Conservation (phyloP, 2,113 vertebrate genomes). For the Sander lucioperca region DNA sequence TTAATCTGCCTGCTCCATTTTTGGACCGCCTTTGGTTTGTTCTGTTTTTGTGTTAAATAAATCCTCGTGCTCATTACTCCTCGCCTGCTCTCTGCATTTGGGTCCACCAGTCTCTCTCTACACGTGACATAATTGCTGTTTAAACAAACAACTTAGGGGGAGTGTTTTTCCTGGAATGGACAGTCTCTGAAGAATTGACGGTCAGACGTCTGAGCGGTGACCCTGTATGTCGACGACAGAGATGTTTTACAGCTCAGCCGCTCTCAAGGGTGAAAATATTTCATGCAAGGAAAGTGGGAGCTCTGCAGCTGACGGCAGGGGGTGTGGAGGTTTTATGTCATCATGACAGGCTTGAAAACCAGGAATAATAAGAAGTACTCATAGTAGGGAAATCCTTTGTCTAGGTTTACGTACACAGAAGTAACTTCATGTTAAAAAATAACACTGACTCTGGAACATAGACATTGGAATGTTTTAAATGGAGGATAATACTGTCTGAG, state of each 20-base stretch:
- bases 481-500: neutral
- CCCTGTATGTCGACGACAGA: slow-evolving; percentile 28
- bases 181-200: slow-evolving; percentile 36
- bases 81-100: too few relatives aligned
- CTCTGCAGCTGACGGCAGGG: slow-evolving; percentile 11
- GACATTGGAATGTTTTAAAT: neutral
- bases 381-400: neutral
- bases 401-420: neutral
- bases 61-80: too few relatives aligned
- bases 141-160: too few relatives aligned
- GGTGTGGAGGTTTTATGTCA: slow-evolving; percentile 17
- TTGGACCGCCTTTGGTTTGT: too few relatives aligned
- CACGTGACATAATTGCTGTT: too few relatives aligned
- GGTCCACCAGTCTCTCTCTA: too few relatives aligned
- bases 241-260: slow-evolving; percentile 56
- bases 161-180: too few relatives aligned
- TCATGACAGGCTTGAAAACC: neutral
- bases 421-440: neutral
- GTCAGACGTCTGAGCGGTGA: slow-evolving; percentile 2
- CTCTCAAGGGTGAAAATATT: slow-evolving; percentile 54
- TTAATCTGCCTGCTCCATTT: too few relatives aligned
- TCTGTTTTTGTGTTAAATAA: too few relatives aligned
- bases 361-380: neutral
- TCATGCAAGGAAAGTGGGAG: slow-evolving; percentile 34
- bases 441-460: neutral